Conservation (phyloP, 2,797 vertebrate genomes). For the Limosa lapponica region DNA sequence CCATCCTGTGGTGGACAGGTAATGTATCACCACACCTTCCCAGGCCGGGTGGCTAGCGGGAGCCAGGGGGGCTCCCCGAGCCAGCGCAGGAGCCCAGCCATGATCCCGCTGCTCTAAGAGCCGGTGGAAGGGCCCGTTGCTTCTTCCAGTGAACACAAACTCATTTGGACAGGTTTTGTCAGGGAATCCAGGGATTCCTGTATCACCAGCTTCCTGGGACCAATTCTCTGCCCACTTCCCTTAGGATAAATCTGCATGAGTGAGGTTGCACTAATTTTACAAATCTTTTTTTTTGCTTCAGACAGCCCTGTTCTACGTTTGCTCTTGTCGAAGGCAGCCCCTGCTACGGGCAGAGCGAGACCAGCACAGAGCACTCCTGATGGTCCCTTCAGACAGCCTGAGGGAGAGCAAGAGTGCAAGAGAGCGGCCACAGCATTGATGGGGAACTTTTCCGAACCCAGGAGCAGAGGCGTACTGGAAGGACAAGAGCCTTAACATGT, state of each 20-base stretch:
- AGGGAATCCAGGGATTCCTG: conserved; percentile 15
- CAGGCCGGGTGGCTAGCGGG: not conserved
- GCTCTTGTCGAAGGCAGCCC: not conserved
- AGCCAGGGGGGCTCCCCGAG: not conserved
- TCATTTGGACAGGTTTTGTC: conserved; percentile 37
- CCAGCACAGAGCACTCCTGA: not conserved
- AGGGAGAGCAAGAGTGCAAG: not conserved
- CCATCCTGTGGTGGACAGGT: not conserved
- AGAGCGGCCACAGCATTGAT: not conserved
- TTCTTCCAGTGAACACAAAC: conserved; percentile 7
- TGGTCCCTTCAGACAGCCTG: not conserved
- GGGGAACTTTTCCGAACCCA: not conserved
- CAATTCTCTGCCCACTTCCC: not conserved
- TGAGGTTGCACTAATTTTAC: not conserved
- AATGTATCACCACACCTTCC: not conserved
- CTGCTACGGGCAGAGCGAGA: not conserved
- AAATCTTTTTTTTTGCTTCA: not conserved
- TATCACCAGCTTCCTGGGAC: not conserved
- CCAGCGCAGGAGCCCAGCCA: conserved; percentile 11
- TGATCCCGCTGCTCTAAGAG: not conserved
- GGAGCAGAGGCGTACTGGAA: not conserved
- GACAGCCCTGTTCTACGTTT: not conserved
- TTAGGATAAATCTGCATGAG: not conserved
- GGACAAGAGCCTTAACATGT: not conserved
- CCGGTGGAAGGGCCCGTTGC: not conserved